Evolutionary conservation across 2,888 invertebrate genomes (phyloP).

Genomic region (Eristalis intricaria): DNA sequence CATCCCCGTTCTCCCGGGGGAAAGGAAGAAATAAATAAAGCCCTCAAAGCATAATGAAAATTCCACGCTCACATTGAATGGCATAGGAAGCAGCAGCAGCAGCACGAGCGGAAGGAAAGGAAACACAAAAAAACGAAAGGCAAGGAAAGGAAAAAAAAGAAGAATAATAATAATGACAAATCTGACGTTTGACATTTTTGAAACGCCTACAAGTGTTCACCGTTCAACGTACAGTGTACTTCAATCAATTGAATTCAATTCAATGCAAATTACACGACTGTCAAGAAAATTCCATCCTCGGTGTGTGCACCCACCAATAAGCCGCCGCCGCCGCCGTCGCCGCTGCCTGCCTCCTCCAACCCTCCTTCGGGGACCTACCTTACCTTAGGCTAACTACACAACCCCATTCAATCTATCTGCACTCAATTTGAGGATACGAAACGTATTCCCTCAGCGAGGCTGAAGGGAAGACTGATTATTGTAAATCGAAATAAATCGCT

Average conservation of each 20-base stretch:
- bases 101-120: neutral
- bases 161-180: constrained; percentile 30
- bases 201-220: constrained; percentile 17
- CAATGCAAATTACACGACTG: constrained; percentile 47
- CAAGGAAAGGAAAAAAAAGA: neutral
- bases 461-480: constrained; percentile 60
- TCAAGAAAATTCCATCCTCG: constrained; percentile 32
- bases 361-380: constrained; percentile 4
- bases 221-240: neutral
- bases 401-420: constrained; percentile 60
- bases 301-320: too few species aligned
- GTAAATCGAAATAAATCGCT: constrained; percentile 70
- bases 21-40: constrained; percentile 14
- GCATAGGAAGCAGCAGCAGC: neutral
- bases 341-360: too few species aligned
- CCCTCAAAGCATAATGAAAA: constrained; percentile 21
- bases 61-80: neutral
- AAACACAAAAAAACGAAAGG: neutral
- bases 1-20: neutral
- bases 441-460: neutral
- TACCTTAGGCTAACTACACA: constrained; percentile 39
- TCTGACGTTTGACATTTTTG: constrained; percentile 57
- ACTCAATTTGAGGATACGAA: constrained; percentile 49
- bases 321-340: too few species aligned
- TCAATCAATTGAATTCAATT: constrained; percentile 36